Evolutionary conservation across 2,113 vertebrate species (phyloP).

Genomic region (Stegastes partitus): DNA sequence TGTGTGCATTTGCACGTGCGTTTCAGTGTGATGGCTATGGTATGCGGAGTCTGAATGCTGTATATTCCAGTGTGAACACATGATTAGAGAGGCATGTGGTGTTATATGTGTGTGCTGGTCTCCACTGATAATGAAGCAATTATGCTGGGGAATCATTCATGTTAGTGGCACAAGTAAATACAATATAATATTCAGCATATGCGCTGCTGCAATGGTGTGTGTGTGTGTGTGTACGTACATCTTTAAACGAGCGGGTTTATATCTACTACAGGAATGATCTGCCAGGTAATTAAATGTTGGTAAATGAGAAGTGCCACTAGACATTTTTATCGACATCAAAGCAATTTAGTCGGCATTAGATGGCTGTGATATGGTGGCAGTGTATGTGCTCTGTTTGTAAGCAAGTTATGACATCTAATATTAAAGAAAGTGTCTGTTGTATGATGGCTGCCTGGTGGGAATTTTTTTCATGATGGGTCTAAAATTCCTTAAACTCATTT

Average conservation of each 20-base stretch:
- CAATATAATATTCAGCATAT: constrained; percentile 37
- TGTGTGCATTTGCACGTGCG: neutral
- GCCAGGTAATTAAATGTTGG: constrained; percentile 62
- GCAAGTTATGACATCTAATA: constrained; percentile 25
- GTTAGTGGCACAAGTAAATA: constrained; percentile 44
- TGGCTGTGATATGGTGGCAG: constrained; percentile 17
- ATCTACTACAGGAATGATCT: constrained; percentile 42
- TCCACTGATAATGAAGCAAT: constrained; percentile 67
- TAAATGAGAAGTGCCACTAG: constrained; percentile 54
- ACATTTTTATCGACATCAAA: constrained; percentile 56
- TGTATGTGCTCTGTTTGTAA: constrained; percentile 16
- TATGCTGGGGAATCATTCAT: constrained; percentile 36
- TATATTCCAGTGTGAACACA: constrained; percentile 17
- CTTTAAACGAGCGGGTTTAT: constrained; percentile 39
- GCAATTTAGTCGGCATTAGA: constrained; percentile 56
- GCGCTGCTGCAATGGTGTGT: neutral
- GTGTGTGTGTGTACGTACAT: constrained; percentile 21
- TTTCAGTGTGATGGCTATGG: constrained; percentile 7
- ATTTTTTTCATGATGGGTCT: too few species aligned
- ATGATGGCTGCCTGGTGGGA: neutral
- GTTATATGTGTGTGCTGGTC: constrained; percentile 50
- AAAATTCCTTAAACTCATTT: too few species aligned
- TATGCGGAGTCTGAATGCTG: neutral
- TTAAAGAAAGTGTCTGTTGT: constrained; percentile 21
- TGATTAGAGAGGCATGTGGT: constrained; percentile 39